Base-by-base conservation (phyloP, 2,888 invertebrate species). In the Nemurella pictetii region DNA sequence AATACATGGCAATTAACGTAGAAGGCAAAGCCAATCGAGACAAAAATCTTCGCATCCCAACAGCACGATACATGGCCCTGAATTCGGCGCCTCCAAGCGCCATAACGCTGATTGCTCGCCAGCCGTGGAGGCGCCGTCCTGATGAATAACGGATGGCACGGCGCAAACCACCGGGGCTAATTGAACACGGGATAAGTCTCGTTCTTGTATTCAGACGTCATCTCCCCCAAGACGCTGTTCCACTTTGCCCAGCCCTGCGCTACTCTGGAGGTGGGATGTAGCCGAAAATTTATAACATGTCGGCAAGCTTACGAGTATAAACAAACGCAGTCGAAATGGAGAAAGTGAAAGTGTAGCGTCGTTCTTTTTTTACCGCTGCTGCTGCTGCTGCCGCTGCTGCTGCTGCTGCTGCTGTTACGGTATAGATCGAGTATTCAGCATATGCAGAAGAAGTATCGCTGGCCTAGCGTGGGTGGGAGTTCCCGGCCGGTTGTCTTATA, bases 291-390 rank as follows among this genome's bases (percentile, higher is more conserved):
- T 80, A 80, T 80, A 80, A 35, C 80, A 80, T 80, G 80, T 80
- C 32, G 80, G 80, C 12, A 35, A 80, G 36, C 80, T 80, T 80
- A 80, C 80, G 80, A 35, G 80, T 35, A 80, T 80, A 80, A 80
- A 80, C 80, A 80, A 80, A 80, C 36, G 75, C 25, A 80, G 80
- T 80, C 80, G 80, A 80, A 80, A 80, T 80, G 80, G 80, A 80
- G 80, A 80, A 80, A 80, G 80, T 80, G 80, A 80, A 80, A 80
- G 80, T 80, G 80, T 80, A 36, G 15, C 80, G 80, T 30, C 80
- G 80, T 30, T 26, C 29, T 80, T 80, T 80, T 80, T 80, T 35
- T 35, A 80, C 80, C 36, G 15, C 32, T 30, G 35, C 26, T 80
- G 32, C 35, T 80, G 32, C 32, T 80, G 80, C 75, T 28, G 28